A percentile compares a stretch with the other conserved stretches of the same genome.
Evolutionary conservation across 2,888 invertebrate genomes (phyloP).

Genomic region (Argyra leucocephala): DNA sequence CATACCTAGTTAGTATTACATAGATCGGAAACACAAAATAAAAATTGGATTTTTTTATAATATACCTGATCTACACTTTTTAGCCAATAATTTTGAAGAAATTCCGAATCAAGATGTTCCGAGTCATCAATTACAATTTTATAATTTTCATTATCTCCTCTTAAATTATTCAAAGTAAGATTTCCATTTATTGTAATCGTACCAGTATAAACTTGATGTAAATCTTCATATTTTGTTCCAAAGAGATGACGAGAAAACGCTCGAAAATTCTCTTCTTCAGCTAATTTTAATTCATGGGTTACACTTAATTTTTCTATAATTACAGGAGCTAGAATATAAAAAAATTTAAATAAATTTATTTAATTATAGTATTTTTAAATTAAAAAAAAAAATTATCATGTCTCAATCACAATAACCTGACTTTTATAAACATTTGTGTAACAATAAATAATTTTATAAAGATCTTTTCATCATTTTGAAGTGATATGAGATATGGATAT

Average conservation of each 20-base stretch:
- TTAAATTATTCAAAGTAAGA: slow-evolving; percentile 30
- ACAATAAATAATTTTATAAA: too few species aligned
- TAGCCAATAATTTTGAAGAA: slow-evolving; percentile 29
- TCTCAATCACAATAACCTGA: too few species aligned
- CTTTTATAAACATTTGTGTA: too few species aligned
- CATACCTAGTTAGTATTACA: too few species aligned
- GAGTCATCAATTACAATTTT: slow-evolving; percentile 23
- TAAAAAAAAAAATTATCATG: too few species aligned
- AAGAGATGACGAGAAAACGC: slow-evolving; percentile 23
- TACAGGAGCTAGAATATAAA: slow-evolving; percentile 32
- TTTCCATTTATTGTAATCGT: slow-evolving; percentile 33
- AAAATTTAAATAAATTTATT: background rate
- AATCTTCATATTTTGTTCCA: slow-evolving; percentile 21
- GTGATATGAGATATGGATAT: too few species aligned
- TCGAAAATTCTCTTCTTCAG: slow-evolving; percentile 21
- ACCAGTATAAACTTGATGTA: slow-evolving; percentile 35
- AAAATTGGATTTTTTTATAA: background rate
- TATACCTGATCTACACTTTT: slow-evolving; percentile 30
- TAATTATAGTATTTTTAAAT: too few species aligned
- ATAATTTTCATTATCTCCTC: slow-evolving; percentile 23
- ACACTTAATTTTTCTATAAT: slow-evolving; percentile 31
- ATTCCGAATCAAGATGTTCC: slow-evolving; percentile 21
- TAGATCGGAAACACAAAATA: too few species aligned
- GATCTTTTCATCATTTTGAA: too few species aligned
- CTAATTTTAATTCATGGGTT: slow-evolving; percentile 28